Evolutionary conservation across 2,113 vertebrate genomes (phyloP), one percentile per base, ranked within the genome.

Genomic region (Neofelis nebulosa): DNA sequence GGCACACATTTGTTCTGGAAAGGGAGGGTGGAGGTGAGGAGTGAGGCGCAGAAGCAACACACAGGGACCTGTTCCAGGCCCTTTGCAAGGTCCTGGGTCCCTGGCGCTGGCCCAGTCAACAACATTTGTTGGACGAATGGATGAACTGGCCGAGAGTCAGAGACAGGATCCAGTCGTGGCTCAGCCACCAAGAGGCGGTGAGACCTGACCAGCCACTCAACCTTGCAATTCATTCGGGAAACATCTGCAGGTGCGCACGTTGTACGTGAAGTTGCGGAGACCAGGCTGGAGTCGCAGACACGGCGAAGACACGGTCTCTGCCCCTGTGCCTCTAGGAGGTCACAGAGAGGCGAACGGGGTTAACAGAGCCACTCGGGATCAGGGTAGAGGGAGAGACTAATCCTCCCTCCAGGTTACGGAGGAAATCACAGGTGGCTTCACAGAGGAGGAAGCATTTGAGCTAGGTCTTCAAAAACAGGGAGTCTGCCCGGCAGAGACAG

Each of bases 1-100:
- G 99, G 99, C 41, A 99, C 99, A 66, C 99, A 99, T 91, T 99
- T 99, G 98, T 99, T 99, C 99, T 99, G 97, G 7, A 88, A 96
- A 95, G 98, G 71, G 31, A 68, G n/a, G 21, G 69, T 23, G 2
- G 13, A 16, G 8, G 38, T 19, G n/a, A 63, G 13, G 92, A 61
- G 21, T 71, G 0, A 33, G 89, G 31, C n/a, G 27, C 52, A 92
- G 66, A 78, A 65, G 57, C 55, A 21, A 45, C 29, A 18, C 6
- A 1, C 7, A 0, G 15, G n/a, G 73, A 27, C 78, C 31, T 1
- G 1, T 36, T 61, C 52, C 6, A 29, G 48, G 55, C 29, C 82
- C 74, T 38, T 33, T 9, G 11, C 33, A 0, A 25, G 74, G 57
- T 12, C 66, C 78, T 18, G 14, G 16, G 57, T 23, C 19, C 27